Conservation (phyloP, 2,797 vertebrate species). For the Phoeniculus purpureus region DNA sequence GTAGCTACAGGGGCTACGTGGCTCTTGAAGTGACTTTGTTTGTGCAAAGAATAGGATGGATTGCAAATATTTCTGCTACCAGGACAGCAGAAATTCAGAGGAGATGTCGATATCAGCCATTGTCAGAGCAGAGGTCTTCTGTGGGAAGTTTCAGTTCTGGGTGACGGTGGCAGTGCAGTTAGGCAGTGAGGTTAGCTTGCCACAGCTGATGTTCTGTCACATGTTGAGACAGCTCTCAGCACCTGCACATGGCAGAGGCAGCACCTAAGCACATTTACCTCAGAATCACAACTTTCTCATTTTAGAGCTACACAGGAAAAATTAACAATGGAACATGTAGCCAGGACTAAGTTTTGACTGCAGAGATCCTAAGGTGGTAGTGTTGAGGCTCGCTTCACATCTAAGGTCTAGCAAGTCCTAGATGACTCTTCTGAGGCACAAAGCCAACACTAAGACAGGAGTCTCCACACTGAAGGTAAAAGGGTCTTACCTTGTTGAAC, state of each 20-base stretch:
- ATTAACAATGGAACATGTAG: neutral
- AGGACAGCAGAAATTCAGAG: neutral
- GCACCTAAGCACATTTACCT: neutral
- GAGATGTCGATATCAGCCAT: rapidly evolving
- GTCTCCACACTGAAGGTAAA: rapidly evolving
- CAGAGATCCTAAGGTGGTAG: neutral
- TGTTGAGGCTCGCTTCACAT: neutral
- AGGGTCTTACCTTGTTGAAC: neutral
- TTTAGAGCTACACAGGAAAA: neutral
- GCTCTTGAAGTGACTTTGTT: neutral
- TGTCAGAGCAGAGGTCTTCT: neutral
- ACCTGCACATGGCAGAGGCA: neutral
- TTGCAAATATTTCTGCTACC: neutral
- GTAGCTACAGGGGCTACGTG: rapidly evolving
- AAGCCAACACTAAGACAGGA: rapidly evolving
- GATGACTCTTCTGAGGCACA: rapidly evolving
- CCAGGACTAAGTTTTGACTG: neutral
- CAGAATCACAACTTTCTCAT: neutral
- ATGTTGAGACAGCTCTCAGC: neutral
- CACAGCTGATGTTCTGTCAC: neutral
- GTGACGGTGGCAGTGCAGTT: neutral
- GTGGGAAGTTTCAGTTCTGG: neutral
- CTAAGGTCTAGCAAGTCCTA: neutral
- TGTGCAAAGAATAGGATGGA: neutral
- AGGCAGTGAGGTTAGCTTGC: neutral